phyloP scores from a whole-genome alignment of 2,113 vertebrate genomes.

The Turnix velox region DNA sequence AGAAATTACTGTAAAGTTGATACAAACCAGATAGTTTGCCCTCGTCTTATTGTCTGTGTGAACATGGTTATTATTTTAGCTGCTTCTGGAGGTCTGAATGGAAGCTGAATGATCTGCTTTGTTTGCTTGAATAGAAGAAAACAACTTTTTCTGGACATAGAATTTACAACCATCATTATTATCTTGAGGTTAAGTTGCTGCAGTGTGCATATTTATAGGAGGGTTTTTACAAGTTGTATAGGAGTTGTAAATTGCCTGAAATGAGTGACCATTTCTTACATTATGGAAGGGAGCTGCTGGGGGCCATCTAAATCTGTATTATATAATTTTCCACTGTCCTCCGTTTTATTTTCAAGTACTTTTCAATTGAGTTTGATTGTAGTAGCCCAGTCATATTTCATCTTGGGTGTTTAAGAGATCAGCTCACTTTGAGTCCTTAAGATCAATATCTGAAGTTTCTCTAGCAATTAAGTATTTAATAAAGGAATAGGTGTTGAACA shows the following conservation, averaged over 20 bases:
- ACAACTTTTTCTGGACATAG: slow-evolving; percentile 29
- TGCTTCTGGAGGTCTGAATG: background rate
- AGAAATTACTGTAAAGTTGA: slow-evolving; percentile 11
- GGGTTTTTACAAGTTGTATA: slow-evolving; percentile 1
- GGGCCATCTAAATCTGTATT: slow-evolving; percentile 15
- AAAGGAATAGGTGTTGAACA: background rate
- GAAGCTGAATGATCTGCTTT: slow-evolving; percentile 13
- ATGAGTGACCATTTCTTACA: slow-evolving; percentile 9
- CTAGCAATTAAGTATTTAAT: background rate
- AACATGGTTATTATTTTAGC: background rate
- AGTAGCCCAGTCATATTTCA: background rate
- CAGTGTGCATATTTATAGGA: slow-evolving; percentile 7
- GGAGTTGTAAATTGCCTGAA: slow-evolving; percentile 33
- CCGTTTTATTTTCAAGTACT: slow-evolving; percentile 28
- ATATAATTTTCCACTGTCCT: background rate
- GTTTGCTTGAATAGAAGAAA: slow-evolving; percentile 44
- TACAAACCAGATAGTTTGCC: background rate
- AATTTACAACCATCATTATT: slow-evolving; percentile 14
- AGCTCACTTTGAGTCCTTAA: background rate
- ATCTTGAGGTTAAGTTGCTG: slow-evolving; percentile 17
- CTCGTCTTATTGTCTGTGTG: background rate
- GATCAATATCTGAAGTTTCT: background rate
- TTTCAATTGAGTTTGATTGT: background rate
- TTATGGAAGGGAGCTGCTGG: background rate
- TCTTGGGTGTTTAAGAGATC: background rate